These are phyloP conservation scores for Frankliniella fusca DNA, from an alignment of 2,888 invertebrate species.

Conservation along the genomic window DNA sequence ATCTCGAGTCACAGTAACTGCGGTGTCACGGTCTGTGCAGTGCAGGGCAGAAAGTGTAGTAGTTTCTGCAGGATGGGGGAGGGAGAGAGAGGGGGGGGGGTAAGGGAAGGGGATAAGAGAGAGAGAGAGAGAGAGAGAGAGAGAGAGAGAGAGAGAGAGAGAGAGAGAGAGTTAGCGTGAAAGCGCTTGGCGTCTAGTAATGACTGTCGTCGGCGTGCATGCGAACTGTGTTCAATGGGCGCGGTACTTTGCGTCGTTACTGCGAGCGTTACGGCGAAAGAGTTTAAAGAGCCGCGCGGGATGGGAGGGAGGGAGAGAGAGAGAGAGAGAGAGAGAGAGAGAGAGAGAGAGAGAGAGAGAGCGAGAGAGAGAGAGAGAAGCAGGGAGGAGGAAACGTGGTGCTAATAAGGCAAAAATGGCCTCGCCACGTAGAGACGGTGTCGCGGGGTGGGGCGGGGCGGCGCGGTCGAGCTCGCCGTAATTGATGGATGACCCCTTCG, in stretches of 20 bases:
- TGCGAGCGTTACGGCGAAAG: neutral
- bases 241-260: neutral
- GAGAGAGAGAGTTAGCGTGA: neutral
- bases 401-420: neutral
- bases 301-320: neutral
- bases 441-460: too few relatives aligned
- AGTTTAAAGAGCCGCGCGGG: neutral
- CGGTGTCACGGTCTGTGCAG: neutral
- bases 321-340: conserved; percentile 1
- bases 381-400: neutral
- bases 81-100: neutral
- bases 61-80: neutral
- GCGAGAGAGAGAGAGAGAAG: neutral
- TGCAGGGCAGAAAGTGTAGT: too few relatives aligned
- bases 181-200: too few relatives aligned
- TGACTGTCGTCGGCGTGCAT: too few relatives aligned
- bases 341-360: neutral
- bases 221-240: neutral
- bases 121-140: neutral
- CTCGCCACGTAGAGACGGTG: neutral
- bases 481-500: neutral
- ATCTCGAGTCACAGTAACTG: too few relatives aligned
- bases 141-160: neutral
- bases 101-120: too few relatives aligned
- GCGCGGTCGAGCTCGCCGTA: neutral